phyloP scores from a whole-genome alignment of 2,888 invertebrate species.

The Sinhomidia bicolor region DNA sequence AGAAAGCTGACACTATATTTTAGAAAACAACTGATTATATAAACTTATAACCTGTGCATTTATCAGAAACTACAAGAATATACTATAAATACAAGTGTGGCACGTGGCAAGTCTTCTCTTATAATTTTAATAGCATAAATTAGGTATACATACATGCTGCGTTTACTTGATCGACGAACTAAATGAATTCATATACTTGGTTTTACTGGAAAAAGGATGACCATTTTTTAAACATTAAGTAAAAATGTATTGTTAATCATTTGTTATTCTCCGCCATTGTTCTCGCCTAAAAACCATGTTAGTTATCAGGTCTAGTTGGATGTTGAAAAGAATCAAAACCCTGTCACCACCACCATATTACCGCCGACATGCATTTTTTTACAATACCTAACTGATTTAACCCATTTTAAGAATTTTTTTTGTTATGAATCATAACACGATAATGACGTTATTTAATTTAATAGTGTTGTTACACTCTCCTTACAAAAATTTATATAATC shows the following conservation, averaged over 20 bases:
- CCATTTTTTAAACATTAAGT: not conserved
- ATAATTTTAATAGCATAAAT: too few relatives aligned
- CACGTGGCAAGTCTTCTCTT: too few relatives aligned
- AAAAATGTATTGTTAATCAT: not conserved
- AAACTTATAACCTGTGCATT: too few relatives aligned
- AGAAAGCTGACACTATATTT: too few relatives aligned
- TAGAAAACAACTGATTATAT: too few relatives aligned
- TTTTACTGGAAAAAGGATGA: not conserved
- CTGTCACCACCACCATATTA: conserved; percentile 5
- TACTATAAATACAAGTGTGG: too few relatives aligned
- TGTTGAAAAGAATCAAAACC: not conserved
- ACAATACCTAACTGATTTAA: conserved; percentile 10
- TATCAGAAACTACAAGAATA: too few relatives aligned
- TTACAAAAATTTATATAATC: not conserved
- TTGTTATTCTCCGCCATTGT: not conserved
- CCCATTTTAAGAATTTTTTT: not conserved
- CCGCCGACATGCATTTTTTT: not conserved
- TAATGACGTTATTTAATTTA: conserved; percentile 22
- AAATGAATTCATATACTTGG: too few relatives aligned
- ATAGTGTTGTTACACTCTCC: conserved; percentile 3
- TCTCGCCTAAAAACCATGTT: too few relatives aligned
- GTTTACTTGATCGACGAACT: too few relatives aligned
- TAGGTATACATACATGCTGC: too few relatives aligned
- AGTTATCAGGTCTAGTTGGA: too few relatives aligned
- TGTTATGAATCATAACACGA: not conserved